Conservation (phyloP, 2,888 invertebrate genomes). For the Crepidodera aurea region DNA sequence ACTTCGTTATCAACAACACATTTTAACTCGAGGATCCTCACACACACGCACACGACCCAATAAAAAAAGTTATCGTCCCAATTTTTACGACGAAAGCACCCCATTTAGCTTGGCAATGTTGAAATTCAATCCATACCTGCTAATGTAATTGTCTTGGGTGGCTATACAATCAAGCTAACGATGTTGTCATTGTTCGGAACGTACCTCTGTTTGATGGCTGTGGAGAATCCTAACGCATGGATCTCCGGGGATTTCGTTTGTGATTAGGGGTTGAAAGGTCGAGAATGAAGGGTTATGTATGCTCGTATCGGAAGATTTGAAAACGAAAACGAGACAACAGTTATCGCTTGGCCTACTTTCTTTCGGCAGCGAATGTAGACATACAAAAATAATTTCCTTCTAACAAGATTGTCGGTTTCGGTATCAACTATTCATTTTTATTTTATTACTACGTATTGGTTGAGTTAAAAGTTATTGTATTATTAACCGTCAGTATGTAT, state of each 20-base stretch:
- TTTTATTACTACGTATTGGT: too few relatives aligned
- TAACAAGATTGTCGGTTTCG: too few relatives aligned
- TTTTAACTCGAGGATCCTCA: too few relatives aligned
- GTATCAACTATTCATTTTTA: too few relatives aligned
- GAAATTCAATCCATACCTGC: slow-evolving; percentile 23
- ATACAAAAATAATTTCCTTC: too few relatives aligned
- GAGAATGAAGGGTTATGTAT: slow-evolving; percentile 15
- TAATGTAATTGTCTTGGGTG: slow-evolving; percentile 21
- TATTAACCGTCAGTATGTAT: too few relatives aligned
- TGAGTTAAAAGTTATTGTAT: too few relatives aligned
- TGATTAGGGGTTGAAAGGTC: slow-evolving; percentile 17
- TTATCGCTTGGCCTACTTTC: not conserved
- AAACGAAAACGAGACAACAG: slow-evolving; percentile 1
- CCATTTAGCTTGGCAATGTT: slow-evolving; percentile 8
- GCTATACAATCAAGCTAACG: slow-evolving; percentile 31
- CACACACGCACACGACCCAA: too few relatives aligned
- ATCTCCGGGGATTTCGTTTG: slow-evolving; percentile 11
- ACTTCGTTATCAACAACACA: too few relatives aligned
- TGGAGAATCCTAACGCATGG: slow-evolving; percentile 22
- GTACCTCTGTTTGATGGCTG: slow-evolving; percentile 21
- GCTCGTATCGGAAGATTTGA: not conserved
- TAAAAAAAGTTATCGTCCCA: slow-evolving; percentile 1
- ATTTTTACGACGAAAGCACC: slow-evolving; percentile 9
- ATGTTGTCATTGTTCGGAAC: slow-evolving; percentile 30
- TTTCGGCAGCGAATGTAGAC: not conserved